phyloP scores from a whole-genome alignment of 2,113 vertebrate genomes.

The Lepisosteus osseus region DNA sequence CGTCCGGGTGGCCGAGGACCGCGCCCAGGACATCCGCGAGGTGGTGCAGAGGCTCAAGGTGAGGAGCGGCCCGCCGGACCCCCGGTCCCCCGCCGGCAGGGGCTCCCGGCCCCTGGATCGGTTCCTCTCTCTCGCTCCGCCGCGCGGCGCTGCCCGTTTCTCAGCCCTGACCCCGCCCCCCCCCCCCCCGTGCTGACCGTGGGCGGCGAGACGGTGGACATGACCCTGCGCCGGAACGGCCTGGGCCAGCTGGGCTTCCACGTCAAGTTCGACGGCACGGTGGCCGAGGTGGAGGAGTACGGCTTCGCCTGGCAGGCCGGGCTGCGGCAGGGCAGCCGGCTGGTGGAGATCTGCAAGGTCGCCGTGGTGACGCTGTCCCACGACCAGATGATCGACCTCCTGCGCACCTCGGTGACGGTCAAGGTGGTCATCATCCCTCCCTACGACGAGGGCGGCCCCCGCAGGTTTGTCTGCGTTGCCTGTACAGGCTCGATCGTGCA shows the following conservation, averaged over 20 bases:
- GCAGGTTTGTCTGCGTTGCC: conserved; percentile 63
- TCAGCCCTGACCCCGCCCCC: no score
- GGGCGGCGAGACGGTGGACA: conserved; percentile 86
- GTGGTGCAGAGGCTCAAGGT: conserved; percentile 90
- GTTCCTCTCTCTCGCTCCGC: neutral
- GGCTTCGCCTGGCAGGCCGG: conserved; percentile 95
- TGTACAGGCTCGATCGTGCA: no score
- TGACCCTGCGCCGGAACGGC: conserved; percentile 87
- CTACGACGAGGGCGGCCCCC: conserved; percentile 80
- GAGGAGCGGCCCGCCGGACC: conserved; percentile 21
- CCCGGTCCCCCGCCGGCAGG: neutral
- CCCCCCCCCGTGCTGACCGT: conserved; percentile 62
- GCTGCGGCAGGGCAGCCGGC: conserved; percentile 83
- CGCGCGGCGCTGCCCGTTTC: neutral
- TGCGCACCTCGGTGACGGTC: conserved; percentile 87
- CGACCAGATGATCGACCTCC: conserved; percentile 92
- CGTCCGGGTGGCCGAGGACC: conserved; percentile 67
- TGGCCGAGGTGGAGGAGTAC: conserved; percentile 92
- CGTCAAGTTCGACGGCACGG: conserved; percentile 86
- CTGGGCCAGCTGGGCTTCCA: conserved; percentile 93
- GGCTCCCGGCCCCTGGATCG: no score
- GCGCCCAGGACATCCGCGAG: conserved; percentile 78
- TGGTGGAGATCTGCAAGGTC: conserved; percentile 94
- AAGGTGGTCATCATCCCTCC: conserved; percentile 91
- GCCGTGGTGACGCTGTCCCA: conserved; percentile 85